Percentiles rank a stretch among this genome's conserved stretches.
Evolutionary conservation across 1,140 invertebrate species (phyloP).

Genomic region (Cecropterus lyciades): DNA sequence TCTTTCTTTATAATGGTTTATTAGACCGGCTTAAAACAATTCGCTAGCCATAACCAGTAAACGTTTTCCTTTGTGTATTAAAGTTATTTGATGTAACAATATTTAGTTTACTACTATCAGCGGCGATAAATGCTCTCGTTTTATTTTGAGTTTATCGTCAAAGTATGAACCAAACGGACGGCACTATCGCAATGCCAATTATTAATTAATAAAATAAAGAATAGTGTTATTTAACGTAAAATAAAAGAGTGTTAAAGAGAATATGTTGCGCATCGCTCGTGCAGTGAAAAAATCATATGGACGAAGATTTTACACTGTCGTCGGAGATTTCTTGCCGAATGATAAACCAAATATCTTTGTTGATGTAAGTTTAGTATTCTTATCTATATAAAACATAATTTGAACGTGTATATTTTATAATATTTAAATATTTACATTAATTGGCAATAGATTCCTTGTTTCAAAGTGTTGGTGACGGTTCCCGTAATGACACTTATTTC

Average conservation of each 20-base stretch:
- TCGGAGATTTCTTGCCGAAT: conserved; percentile 49
- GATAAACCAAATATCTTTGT: conserved; percentile 35
- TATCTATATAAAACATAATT: no score
- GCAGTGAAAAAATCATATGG: conserved; percentile 42
- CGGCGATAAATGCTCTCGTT: conserved; percentile 53
- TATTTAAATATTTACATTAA: no score
- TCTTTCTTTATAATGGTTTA: no score
- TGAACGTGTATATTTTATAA: no score
- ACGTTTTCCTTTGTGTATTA: conserved; percentile 40
- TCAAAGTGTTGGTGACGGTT: no score
- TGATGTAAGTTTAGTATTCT: conserved; percentile 47
- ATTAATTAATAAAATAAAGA: no score
- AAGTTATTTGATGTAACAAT: conserved; percentile 46
- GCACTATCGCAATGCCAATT: conserved; percentile 21
- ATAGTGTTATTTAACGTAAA: not conserved
- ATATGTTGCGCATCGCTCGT: conserved; percentile 55
- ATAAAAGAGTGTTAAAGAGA: conserved; percentile 20
- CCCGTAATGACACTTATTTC: no score
- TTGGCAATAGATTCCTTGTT: no score
- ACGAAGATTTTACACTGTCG: conserved; percentile 52
- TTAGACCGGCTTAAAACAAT: conserved; percentile 1
- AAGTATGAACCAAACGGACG: conserved; percentile 33
- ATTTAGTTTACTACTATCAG: conserved; percentile 47
- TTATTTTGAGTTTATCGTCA: conserved; percentile 44
- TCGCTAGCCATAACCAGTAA: conserved; percentile 21